Conservation (phyloP, 2,797 vertebrate species). For the Pagetopsis macropterus region DNA sequence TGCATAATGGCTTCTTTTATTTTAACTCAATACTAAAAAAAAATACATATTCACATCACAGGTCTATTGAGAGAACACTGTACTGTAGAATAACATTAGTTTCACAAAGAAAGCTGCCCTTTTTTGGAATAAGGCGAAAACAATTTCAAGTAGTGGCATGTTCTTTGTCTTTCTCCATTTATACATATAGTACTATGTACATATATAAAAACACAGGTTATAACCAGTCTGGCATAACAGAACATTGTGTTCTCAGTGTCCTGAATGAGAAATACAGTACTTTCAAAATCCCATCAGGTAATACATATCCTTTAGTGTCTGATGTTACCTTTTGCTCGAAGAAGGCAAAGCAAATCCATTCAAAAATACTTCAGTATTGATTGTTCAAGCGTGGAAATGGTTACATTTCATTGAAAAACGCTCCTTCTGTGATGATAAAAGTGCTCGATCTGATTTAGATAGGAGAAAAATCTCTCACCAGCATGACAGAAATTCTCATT, state of each 20-base stretch:
- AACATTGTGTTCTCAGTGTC: conserved; percentile 28
- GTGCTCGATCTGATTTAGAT: conserved; percentile 60
- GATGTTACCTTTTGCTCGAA: conserved; percentile 52
- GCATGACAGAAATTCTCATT: conserved; percentile 10
- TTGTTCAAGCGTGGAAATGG: conserved; percentile 73
- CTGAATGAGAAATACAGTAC: conserved; percentile 64
- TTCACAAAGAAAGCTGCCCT: conserved; percentile 51
- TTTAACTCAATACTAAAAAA: conserved; percentile 60
- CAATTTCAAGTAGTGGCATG: conserved; percentile 78
- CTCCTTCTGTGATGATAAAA: conserved; percentile 52
- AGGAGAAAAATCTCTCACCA: conserved; percentile 17
- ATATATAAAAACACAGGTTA: conserved; percentile 59
- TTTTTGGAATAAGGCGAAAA: conserved; percentile 71
- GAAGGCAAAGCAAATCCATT: conserved; percentile 46
- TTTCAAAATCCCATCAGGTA: conserved; percentile 49
- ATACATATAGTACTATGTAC: conserved; percentile 70
- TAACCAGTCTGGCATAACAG: conserved; percentile 60
- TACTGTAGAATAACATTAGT: conserved; percentile 30
- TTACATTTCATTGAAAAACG: conserved; percentile 39
- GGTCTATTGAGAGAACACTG: conserved; percentile 42
- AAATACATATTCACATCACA: conserved; percentile 59
- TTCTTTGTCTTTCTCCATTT: conserved; percentile 59
- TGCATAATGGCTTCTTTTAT: conserved; percentile 57
- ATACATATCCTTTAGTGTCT: conserved; percentile 64
- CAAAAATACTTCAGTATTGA: conserved; percentile 61